Evolutionary conservation across 2,888 invertebrate species (phyloP), one percentile per base, ranked within the genome.

Genomic region (Acronicta psi): DNA sequence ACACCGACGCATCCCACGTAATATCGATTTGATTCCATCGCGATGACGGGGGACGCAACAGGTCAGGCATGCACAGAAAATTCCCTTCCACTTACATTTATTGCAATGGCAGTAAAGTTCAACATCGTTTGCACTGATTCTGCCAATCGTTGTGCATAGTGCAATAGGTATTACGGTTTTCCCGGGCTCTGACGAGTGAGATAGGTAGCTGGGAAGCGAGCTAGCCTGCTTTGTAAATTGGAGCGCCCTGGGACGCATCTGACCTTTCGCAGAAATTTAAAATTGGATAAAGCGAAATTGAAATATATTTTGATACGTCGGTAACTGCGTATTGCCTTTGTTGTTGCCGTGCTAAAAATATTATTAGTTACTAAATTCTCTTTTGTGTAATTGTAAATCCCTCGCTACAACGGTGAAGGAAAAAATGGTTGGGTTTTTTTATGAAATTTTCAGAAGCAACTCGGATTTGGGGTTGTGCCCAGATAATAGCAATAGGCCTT

Each of bases 101-200:
- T 79, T 69, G 62, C 61, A 45, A 37, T 5, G 42, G 73, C 36
- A 60, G 67, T 84, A 90, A 82, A 80, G 87, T 77, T 71, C 58
- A 84, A 73, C 71, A 80, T 90, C 68, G 80, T 67, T 65, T 77
- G 80, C 57, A 51, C 54, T 53, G 56, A 62, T 56, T 69, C 58
- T 59, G 62, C 36, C 36, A 58, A 71, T 54, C 76, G 77, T 78
- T 82, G 77, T 81, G 78, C 79, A 78, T 69, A 49, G 65, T 60
- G 72, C 54, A 69, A 77, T 80, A 83, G 81, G 82, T 81, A 90
- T 87, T 84, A 88, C 86, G 88, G 88, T 87, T 85, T 86, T 82
- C 89, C 90, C 89, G 90, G 91, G 83, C 71, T 75, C 76, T 85
- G 81, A 74, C 78, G 87, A 91, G 78, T 75, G 89, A 83, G 91